Base-by-base conservation (phyloP, 2,888 invertebrate species). In the Acleris sparsana region DNA sequence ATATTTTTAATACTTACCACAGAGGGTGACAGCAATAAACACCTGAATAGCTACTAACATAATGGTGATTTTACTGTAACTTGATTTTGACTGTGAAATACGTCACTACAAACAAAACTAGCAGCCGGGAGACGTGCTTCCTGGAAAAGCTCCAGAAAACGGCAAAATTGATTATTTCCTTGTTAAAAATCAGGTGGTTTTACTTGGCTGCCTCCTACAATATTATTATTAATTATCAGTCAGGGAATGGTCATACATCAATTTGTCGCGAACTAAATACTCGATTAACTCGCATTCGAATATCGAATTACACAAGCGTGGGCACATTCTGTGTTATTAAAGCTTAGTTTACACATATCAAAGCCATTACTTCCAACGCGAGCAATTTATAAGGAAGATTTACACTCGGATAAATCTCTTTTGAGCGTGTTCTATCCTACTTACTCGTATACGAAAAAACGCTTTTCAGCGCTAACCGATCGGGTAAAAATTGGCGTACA, bases 371-470 rank as follows among this genome's bases (percentile, higher is more conserved):
- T 39, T 39, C 39, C 1, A 39, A 39, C 13, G 39, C 13, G 39
- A 39, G 39, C 39, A 1, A 39, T 39, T 39, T 39, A 13, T 39
- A 25, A 57, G 43, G 13, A 46, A 18, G 57, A 57, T 57, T 57
- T 57, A 46, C 57, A 48, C 57, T 16, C 29, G 13, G 16, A 48
- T 57, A 57, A 46, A 57, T 57, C 46, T 39, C 46, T 52, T 57
- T n/a, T n/a, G n/a, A n/a, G 44, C 46, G 57, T 29, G 46, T 25
- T 17, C 13, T 44, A 13, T 39, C 16, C 46, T 29, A 29, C 18
- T 5, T 33, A 48, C 9, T 9, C 46, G 9, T 46, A 46, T 46
- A 57, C n/a, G 56, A 9, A 57, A 46, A 57, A 22, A 57, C 22
- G 3, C 22, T 43, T 5, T 55, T 55, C 7, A 22, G 39, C 16